Evolutionary conservation across 2,797 vertebrate species (phyloP).

Genomic region (Masticophis lateralis): DNA sequence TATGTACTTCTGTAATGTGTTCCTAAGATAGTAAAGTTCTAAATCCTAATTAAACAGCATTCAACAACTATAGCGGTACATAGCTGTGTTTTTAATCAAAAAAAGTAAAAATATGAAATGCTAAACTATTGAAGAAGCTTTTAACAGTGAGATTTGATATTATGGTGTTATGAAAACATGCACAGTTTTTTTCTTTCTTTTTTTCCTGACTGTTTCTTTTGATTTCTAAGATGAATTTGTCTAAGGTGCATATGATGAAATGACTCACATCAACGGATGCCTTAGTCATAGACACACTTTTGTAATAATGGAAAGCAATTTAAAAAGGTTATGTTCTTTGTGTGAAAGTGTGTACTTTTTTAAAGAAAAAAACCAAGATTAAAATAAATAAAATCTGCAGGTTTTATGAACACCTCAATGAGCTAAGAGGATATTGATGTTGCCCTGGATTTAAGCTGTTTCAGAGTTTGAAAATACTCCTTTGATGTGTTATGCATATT

Average conservation of each 20-base stretch:
- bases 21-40: neutral
- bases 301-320: neutral
- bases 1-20: neutral
- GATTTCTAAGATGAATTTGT: neutral
- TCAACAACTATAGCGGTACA: neutral
- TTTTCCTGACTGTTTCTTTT: neutral
- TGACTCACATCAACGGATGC: neutral
- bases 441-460: conserved; percentile 1
- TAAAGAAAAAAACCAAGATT: neutral
- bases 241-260: neutral
- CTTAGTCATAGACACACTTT: neutral
- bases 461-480: neutral
- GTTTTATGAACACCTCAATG: neutral
- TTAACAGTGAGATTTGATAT: neutral
- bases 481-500: conserved; percentile 28
- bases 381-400: conserved; percentile 12
- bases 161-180: neutral
- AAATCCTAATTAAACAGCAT: neutral
- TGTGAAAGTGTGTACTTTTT: neutral
- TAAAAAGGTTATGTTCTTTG: neutral
- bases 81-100: neutral
- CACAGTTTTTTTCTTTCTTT: neutral
- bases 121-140: neutral
- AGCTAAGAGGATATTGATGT: neutral
- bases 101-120: neutral